These are phyloP conservation scores for Bruchidius siliquastri DNA, from an alignment of 2,888 invertebrate genomes.

Conservation along the genomic window DNA sequence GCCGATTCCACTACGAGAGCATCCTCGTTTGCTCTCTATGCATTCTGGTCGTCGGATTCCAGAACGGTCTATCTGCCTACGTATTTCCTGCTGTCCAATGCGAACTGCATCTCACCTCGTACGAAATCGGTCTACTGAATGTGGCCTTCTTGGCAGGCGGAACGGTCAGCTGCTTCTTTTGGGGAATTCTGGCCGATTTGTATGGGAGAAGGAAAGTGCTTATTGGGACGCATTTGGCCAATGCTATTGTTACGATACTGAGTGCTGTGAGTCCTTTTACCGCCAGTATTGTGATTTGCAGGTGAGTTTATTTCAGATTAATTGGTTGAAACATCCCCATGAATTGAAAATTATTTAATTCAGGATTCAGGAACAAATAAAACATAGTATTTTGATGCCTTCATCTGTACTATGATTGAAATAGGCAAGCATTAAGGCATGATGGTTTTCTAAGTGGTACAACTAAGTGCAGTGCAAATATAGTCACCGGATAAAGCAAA, in stretches of 20 bases:
- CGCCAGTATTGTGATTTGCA: constrained; percentile 42
- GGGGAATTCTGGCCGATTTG: constrained; percentile 77
- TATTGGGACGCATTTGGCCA: constrained; percentile 39
- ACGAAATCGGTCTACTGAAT: constrained; percentile 65
- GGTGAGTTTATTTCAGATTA: neutral
- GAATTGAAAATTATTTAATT: no score
- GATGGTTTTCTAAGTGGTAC: no score
- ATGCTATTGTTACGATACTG: constrained; percentile 49
- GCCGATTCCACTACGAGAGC: constrained; percentile 62
- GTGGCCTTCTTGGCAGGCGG: constrained; percentile 70
- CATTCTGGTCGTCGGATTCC: constrained; percentile 59
- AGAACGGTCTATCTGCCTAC: constrained; percentile 66
- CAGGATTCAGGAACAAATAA: no score
- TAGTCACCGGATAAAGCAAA: no score
- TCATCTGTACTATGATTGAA: no score
- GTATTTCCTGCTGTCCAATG: constrained; percentile 69
- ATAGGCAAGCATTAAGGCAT: no score
- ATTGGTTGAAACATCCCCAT: no score
- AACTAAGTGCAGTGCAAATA: no score
- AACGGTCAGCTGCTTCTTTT: constrained; percentile 69
- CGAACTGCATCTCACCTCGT: constrained; percentile 61
- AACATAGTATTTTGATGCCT: no score
- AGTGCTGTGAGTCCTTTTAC: constrained; percentile 24
- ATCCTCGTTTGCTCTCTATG: constrained; percentile 61
- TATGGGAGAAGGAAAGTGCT: constrained; percentile 60